Conservation (phyloP, 30 jellyfish, hydroid and myxozoan genomes). For the Aurelia coerulea region DNA sequence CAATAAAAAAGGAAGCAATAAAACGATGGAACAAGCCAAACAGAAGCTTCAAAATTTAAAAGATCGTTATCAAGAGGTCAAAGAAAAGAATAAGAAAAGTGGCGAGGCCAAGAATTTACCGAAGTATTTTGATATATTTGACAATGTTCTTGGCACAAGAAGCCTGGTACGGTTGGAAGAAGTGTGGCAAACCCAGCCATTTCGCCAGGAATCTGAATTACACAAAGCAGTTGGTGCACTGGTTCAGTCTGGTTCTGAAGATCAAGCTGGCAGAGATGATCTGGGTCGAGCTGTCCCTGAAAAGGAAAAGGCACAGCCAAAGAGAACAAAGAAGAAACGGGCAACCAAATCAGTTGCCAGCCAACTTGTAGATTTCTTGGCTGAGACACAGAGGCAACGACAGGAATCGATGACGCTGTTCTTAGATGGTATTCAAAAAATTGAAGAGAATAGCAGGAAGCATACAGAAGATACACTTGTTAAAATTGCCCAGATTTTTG, state of each 20-base stretch:
- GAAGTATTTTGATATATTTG: slow-evolving; percentile 27
- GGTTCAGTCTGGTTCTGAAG: background rate
- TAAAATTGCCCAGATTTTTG: slow-evolving; percentile 17
- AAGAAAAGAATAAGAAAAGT: slow-evolving; percentile 18
- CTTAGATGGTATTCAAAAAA: slow-evolving; percentile 25
- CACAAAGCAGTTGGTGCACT: too few species aligned
- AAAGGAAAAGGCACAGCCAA: slow-evolving; percentile 11
- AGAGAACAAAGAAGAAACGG: slow-evolving; percentile 1
- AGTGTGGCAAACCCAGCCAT: background rate
- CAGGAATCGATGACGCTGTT: slow-evolving; percentile 10
- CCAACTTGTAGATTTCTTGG: slow-evolving; percentile 18
- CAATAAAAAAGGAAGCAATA: background rate
- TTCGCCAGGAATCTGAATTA: background rate
- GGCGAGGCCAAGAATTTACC: slow-evolving; percentile 30
- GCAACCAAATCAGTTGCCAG: slow-evolving; percentile 8
- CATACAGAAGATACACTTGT: slow-evolving; percentile 20
- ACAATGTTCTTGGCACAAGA: slow-evolving; percentile 29
- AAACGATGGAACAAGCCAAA: slow-evolving; percentile 44
- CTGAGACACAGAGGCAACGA: slow-evolving; percentile 18
- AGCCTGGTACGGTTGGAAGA: background rate
- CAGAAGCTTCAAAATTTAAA: slow-evolving; percentile 28
- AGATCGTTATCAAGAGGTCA: slow-evolving; percentile 26
- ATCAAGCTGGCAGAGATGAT: background rate
- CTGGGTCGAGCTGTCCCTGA: background rate
- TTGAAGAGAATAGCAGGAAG: slow-evolving; percentile 43